Percentiles rank a stretch among this genome's conserved stretches.
These are phyloP conservation scores for Dicerorhinus sumatrensis DNA, from an alignment of 2,113 vertebrate species.

Conservation along the genomic window DNA sequence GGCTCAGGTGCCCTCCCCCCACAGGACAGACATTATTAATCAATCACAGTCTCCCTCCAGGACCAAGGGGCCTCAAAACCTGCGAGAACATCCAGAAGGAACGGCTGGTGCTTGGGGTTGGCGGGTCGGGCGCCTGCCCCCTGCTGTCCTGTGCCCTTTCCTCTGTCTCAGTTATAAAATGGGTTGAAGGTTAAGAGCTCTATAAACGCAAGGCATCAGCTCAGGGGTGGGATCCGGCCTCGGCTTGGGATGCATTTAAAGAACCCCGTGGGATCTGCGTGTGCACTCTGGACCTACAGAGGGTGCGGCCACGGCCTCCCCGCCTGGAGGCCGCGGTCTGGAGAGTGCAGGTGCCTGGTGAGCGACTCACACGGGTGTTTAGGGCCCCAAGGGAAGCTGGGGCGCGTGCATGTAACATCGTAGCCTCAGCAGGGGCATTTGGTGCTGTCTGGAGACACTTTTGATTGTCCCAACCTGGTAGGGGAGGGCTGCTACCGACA, in stretches of 20 bases:
- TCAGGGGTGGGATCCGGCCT: not conserved
- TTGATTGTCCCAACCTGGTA: no score
- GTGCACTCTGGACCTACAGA: not conserved
- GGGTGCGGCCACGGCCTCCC: no score
- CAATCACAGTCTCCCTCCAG: not conserved
- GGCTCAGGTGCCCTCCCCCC: not conserved
- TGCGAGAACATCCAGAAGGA: not conserved
- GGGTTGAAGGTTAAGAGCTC: no score
- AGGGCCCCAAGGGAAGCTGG: no score
- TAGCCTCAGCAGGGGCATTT: no score
- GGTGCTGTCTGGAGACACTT: no score
- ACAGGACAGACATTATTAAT: not conserved
- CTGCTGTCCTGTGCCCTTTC: not conserved
- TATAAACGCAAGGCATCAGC: not conserved
- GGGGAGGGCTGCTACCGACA: no score
- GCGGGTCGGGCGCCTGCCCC: not conserved
- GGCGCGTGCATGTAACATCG: no score
- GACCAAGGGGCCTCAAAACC: not conserved
- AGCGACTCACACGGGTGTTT: no score
- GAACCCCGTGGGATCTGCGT: no score
- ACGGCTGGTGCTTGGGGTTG: not conserved
- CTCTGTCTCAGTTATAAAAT: not conserved
- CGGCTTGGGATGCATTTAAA: not conserved
- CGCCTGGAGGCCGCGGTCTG: no score
- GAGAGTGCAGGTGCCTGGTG: no score